These are phyloP conservation scores for Xanthostigma xanthostigma DNA, from an alignment of 2,888 invertebrate species.

Conservation along the genomic window DNA sequence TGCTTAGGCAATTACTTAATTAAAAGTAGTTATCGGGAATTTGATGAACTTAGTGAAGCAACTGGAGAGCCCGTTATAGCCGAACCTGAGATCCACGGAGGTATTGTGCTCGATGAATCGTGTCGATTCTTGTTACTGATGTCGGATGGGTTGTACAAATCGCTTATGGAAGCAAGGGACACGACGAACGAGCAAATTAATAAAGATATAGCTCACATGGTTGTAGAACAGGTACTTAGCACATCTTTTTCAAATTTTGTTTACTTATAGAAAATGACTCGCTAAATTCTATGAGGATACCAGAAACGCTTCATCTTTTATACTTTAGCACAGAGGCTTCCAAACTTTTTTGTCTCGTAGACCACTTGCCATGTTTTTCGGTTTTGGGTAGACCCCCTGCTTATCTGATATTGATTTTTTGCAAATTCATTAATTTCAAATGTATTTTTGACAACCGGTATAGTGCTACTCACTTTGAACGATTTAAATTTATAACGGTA, in stretches of 20 bases:
- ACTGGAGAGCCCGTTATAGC: slow-evolving; percentile 66
- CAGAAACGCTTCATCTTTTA: no score
- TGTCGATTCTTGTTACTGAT: slow-evolving; percentile 72
- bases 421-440: no score
- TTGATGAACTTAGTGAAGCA: slow-evolving; percentile 55
- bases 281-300: neutral
- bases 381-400: no score
- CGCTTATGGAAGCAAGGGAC: slow-evolving; percentile 63
- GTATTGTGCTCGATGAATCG: slow-evolving; percentile 60
- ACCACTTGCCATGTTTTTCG: no score
- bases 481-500: no score
- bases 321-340: no score
- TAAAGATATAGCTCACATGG: slow-evolving; percentile 62
- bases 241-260: neutral
- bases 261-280: neutral
- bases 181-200: slow-evolving; percentile 58
- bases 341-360: no score
- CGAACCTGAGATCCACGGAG: slow-evolving; percentile 70
- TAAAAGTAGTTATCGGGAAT: slow-evolving; percentile 73
- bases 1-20: slow-evolving; percentile 79
- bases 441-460: no score
- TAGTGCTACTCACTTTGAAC: no score
- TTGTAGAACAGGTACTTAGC: slow-evolving; percentile 50
- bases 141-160: slow-evolving; percentile 73
- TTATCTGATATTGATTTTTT: no score